phyloP scores from a whole-genome alignment of 2,797 vertebrate genomes.

The Heteromormyrus szaboi region DNA sequence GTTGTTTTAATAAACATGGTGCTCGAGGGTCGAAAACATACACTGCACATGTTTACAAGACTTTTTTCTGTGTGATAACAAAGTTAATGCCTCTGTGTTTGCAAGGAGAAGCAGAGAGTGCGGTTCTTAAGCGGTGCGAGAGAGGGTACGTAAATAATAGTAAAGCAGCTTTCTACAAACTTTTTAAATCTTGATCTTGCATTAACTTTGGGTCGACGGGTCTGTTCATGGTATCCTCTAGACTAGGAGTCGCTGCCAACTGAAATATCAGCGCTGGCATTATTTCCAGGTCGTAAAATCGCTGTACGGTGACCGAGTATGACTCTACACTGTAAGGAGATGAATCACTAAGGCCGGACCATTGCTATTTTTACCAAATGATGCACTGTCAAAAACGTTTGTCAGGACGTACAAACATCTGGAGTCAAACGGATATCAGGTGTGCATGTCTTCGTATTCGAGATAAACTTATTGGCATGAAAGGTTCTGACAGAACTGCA shows the following conservation, averaged over 20 bases:
- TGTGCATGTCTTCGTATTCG: not conserved
- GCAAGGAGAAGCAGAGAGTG: not conserved
- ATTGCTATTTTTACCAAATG: not conserved
- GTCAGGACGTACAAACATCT: not conserved
- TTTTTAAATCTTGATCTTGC: not conserved
- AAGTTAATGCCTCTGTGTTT: not conserved
- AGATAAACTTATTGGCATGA: not conserved
- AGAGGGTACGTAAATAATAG: slow-evolving; percentile 4
- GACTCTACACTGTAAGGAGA: not conserved
- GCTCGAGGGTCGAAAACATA: not conserved
- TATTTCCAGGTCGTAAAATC: slow-evolving; percentile 8
- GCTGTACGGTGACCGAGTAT: slow-evolving; percentile 1
- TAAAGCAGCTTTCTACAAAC: not conserved
- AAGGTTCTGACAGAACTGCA: not conserved
- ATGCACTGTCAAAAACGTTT: not conserved
- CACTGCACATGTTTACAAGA: not conserved
- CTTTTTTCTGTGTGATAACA: slow-evolving; percentile 10
- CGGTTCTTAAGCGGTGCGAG: not conserved
- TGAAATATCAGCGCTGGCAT: slow-evolving; percentile 20
- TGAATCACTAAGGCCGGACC: not conserved
- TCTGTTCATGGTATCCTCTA: not conserved
- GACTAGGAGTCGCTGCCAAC: slow-evolving; percentile 1
- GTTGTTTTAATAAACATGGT: slow-evolving; percentile 26
- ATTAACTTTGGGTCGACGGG: slow-evolving; percentile 7
- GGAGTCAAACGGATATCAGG: not conserved